Conservation (phyloP, 2,113 vertebrate species). For the Spilogale gracilis region DNA sequence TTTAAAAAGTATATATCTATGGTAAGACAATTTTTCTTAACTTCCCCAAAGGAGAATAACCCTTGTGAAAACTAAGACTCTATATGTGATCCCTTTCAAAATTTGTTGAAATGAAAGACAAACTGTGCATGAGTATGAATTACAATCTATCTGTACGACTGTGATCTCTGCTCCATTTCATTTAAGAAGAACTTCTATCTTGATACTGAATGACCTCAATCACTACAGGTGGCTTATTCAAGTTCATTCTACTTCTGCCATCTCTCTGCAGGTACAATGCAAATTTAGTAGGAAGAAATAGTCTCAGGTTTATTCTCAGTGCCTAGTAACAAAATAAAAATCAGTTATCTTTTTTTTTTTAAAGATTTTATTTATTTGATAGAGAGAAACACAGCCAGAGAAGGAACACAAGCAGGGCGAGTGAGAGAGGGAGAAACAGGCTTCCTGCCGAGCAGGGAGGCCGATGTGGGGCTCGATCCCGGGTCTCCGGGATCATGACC, state of each 20-base stretch:
- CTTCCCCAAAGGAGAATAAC: constrained; percentile 67
- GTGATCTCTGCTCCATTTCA: constrained; percentile 75
- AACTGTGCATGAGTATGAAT: constrained; percentile 81
- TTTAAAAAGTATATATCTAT: constrained; percentile 46
- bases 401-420: too few species aligned
- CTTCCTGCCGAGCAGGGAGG: too few species aligned
- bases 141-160: constrained; percentile 68
- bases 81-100: constrained; percentile 75
- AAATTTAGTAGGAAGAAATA: constrained; percentile 67
- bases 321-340: constrained; percentile 75
- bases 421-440: too few species aligned
- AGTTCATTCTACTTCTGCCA: constrained; percentile 60
- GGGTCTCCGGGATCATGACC: too few species aligned
- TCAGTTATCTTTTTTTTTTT: not conserved
- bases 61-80: constrained; percentile 69
- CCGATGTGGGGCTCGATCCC: too few species aligned
- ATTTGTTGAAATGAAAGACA: constrained; percentile 78
- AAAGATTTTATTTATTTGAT: too few species aligned
- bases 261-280: not conserved
- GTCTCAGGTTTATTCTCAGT: constrained; percentile 62
- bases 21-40: constrained; percentile 68
- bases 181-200: constrained; percentile 68
- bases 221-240: constrained; percentile 64
- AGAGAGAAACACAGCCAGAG: too few species aligned
- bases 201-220: constrained; percentile 66